Conservation (phyloP, 2,113 vertebrate genomes). For the Nesospiza acunhae region DNA sequence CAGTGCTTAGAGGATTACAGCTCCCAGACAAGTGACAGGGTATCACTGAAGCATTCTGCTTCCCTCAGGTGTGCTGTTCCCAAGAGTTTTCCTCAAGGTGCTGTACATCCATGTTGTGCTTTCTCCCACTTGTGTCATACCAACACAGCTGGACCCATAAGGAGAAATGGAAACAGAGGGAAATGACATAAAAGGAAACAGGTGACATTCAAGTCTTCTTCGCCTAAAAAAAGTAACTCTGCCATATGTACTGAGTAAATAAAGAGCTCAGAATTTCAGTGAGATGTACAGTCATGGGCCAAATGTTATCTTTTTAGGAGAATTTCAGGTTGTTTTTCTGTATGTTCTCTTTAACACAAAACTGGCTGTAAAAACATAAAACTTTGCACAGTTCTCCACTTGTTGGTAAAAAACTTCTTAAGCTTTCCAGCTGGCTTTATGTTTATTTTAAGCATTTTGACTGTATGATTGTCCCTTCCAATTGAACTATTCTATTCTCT, state of each 20-base stretch:
- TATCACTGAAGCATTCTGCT: background rate
- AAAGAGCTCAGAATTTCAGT: background rate
- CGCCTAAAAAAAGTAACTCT: background rate
- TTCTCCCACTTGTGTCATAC: background rate
- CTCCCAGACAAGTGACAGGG: background rate
- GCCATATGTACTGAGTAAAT: background rate
- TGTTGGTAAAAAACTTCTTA: background rate
- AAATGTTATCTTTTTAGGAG: background rate
- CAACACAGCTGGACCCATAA: background rate
- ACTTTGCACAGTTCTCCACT: background rate
- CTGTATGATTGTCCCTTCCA: background rate
- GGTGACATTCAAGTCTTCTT: background rate
- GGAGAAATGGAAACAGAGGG: background rate
- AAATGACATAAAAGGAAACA: background rate
- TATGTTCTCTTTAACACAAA: background rate
- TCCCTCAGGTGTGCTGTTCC: background rate
- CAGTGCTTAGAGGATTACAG: background rate
- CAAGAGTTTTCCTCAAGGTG: background rate
- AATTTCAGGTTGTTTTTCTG: background rate
- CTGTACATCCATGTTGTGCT: background rate
- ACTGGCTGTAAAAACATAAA: background rate
- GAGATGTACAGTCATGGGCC: background rate
- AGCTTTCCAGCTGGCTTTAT: background rate
- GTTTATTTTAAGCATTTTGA: background rate
- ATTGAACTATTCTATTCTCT: background rate